Evolutionary conservation across 2,888 invertebrate species (phyloP).

Genomic region (Tachina lurida): DNA sequence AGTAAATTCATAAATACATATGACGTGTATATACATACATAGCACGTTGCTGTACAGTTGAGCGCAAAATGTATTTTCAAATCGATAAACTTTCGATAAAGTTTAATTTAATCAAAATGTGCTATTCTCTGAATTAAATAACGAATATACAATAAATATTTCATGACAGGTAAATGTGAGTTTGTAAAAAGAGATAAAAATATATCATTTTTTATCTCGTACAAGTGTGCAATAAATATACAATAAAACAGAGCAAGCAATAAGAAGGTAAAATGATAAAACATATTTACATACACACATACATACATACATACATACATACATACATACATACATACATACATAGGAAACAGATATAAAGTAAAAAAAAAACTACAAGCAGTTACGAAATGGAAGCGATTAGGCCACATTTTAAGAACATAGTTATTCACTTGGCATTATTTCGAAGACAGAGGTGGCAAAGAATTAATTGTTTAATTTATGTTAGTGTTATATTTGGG

Average conservation of each 20-base stretch:
- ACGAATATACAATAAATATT: conserved; percentile 22
- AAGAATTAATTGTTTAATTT: conserved; percentile 23
- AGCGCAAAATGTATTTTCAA: conserved; percentile 58
- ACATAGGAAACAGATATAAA: neutral
- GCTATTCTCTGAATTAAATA: conserved; percentile 53
- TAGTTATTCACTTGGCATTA: conserved; percentile 12
- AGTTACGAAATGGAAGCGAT: neutral
- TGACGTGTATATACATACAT: neutral
- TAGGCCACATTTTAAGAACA: conserved; percentile 20
- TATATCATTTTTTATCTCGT: conserved; percentile 45
- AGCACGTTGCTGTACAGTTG: conserved; percentile 74
- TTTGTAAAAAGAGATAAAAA: conserved; percentile 35
- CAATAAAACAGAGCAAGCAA: conserved; percentile 51
- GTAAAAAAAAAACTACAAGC: neutral
- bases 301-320: conserved; percentile 3
- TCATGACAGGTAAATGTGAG: conserved; percentile 44
- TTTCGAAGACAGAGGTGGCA: neutral
- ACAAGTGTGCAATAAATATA: conserved; percentile 49
- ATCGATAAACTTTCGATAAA: conserved; percentile 50
- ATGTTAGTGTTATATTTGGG: neutral
- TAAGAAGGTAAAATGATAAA: conserved; percentile 37
- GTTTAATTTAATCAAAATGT: conserved; percentile 63
- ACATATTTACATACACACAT: neutral
- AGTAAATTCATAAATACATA: too few species aligned
- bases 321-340: neutral